Evolutionary conservation across 2,888 invertebrate species (phyloP).

Genomic region (Tipula vernalis): DNA sequence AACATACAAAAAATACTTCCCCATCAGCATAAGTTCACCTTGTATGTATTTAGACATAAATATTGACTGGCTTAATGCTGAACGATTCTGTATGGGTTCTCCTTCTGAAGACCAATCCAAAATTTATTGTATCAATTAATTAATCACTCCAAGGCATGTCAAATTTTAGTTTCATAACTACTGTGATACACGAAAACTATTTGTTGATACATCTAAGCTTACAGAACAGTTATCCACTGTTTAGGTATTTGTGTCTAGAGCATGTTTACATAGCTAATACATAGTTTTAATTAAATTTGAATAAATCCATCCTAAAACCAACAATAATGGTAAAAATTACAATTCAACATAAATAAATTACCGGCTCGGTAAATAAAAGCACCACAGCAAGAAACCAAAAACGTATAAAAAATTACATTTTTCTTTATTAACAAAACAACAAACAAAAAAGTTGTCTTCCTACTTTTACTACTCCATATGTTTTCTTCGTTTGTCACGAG

Average conservation of each 20-base stretch:
- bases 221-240: no score
- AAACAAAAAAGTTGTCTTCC: background rate
- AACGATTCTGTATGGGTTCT: background rate
- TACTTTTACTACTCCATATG: background rate
- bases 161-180: background rate
- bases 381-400: background rate
- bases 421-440: background rate
- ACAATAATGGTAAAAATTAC: background rate
- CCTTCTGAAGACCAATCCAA: background rate
- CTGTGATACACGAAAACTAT: background rate
- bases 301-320: background rate
- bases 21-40: background rate
- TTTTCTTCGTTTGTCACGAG: background rate
- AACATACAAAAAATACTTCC: background rate
- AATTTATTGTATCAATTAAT: background rate
- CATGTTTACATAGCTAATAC: no score
- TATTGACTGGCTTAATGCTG: background rate
- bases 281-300: background rate
- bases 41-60: background rate
- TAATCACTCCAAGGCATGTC: background rate
- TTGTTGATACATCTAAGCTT: no score
- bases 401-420: background rate
- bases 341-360: background rate
- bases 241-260: no score
- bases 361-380: background rate